phyloP scores from a whole-genome alignment of 2,797 vertebrate genomes.

The Diplodus puntazzo region DNA sequence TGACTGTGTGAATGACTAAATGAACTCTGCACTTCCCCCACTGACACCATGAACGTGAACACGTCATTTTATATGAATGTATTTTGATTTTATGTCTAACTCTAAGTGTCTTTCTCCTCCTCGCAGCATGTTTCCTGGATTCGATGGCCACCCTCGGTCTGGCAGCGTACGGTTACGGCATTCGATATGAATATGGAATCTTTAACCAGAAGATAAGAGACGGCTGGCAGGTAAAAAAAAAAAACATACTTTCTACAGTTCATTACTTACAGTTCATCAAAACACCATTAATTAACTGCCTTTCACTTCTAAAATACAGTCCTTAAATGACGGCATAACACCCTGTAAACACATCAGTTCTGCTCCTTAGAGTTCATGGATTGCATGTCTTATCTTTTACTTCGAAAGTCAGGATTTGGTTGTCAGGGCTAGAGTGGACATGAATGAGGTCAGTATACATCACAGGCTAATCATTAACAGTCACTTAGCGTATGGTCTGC shows the following conservation, averaged over 20 bases:
- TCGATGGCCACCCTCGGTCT: constrained; percentile 96
- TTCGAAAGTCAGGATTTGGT: constrained; percentile 15
- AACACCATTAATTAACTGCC: not conserved
- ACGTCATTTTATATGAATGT: not conserved
- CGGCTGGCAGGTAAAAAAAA: constrained; percentile 92
- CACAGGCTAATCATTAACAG: constrained; percentile 71
- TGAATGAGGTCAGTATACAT: constrained; percentile 59
- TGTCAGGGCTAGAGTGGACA: constrained; percentile 31
- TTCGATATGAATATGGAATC: constrained; percentile 97
- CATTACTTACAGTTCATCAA: not conserved
- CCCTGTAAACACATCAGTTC: not conserved
- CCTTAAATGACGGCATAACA: not conserved
- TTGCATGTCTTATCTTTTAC: constrained; percentile 13
- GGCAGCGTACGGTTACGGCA: constrained; percentile 97
- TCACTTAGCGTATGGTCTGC: not conserved
- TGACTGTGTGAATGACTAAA: not conserved
- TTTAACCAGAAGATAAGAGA: constrained; percentile 98
- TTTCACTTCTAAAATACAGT: not conserved
- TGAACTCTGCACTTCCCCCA: not conserved
- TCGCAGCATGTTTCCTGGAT: constrained; percentile 86
- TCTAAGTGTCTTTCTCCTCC: not conserved
- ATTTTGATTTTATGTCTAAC: not conserved
- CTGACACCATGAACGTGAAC: not conserved
- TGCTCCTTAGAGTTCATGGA: not conserved
- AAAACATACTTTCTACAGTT: not conserved